Evolutionary conservation across 2,888 invertebrate species (phyloP).

Genomic region (Fissipunctia ypsillon): DNA sequence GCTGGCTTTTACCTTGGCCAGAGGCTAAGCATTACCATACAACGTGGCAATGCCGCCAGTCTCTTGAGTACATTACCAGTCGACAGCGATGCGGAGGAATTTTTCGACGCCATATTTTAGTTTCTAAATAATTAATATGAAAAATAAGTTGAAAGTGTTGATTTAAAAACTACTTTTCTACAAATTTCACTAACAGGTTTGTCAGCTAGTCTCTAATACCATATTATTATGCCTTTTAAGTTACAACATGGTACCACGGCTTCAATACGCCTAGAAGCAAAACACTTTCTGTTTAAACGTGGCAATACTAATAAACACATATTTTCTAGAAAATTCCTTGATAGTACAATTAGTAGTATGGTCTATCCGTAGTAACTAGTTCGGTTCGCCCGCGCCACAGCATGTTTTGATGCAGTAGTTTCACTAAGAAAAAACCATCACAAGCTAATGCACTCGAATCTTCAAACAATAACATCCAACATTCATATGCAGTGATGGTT

Average conservation of each 20-base stretch:
- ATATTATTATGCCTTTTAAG: conserved; percentile 26
- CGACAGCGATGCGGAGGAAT: no score
- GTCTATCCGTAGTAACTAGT: not conserved
- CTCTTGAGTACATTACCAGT: no score
- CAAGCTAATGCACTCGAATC: not conserved
- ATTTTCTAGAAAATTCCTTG: conserved; percentile 56
- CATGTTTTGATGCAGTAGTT: conserved; percentile 1
- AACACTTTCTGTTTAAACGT: conserved; percentile 49
- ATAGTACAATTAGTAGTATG: conserved; percentile 35
- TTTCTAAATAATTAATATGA: conserved; percentile 34
- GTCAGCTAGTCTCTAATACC: not conserved
- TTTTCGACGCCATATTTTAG: no score
- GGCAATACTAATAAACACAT: conserved; percentile 34
- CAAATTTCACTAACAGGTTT: conserved; percentile 33
- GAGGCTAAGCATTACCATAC: no score
- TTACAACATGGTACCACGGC: not conserved
- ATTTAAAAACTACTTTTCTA: conserved; percentile 24
- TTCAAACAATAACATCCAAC: conserved; percentile 10
- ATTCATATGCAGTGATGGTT: not conserved
- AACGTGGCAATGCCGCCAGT: no score
- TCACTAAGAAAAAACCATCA: no score
- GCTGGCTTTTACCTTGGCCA: no score
- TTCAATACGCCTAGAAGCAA: conserved; percentile 19
- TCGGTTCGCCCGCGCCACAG: not conserved
- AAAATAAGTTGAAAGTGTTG: conserved; percentile 5